Base-by-base conservation (phyloP, 2,113 vertebrate species). In the Campylomormyrus tamandua region DNA sequence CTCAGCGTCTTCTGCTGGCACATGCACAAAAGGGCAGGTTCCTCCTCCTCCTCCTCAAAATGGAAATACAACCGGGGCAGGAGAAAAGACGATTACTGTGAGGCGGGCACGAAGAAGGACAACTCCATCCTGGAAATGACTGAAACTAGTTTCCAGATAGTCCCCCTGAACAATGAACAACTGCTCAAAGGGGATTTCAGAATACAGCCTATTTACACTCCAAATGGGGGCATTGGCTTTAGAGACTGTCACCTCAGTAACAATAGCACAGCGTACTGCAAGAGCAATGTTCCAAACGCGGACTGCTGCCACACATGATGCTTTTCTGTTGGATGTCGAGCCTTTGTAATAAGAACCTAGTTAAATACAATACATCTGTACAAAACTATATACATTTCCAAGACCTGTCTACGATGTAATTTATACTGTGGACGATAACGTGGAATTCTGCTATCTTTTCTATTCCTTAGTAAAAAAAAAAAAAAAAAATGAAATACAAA, bases 71-170 rank as follows among this genome's bases (percentile, higher is more conserved):
- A 99, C 94, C 96, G 98, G 0, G 98, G 98, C 80, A 95, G 98
- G 92, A 97, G 98, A 98, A 99, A 99, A 99, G 98, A 99, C 2
- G 98, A 99, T 95, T 99, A 99, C 92, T 98, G 98, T 0, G 98
- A 99, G 93, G 98, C 98, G 0, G 98, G 98, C 77, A 99, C 98
- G 92, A 99, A 99, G 96, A 99, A 99, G 95, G 98, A 99, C 96
- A 99, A 99, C 95, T 99, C 98, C 94, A 99, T 99, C 95, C 95
- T 99, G 95, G 98, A 99, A 96, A 99, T 99, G 98, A 99, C 98
- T 88, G 98, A 99, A 96, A 99, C 98, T 93, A 99, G 98, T 95
- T 99, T 99, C 96, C 98, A 99, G 97, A 98, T 99, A 91, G 98
- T 99, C 96, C 98, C 98, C 91, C 97, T 99, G 97, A 99, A 99